Conservation (phyloP, 2,888 invertebrate genomes). For the Halictus quadricinctus region DNA sequence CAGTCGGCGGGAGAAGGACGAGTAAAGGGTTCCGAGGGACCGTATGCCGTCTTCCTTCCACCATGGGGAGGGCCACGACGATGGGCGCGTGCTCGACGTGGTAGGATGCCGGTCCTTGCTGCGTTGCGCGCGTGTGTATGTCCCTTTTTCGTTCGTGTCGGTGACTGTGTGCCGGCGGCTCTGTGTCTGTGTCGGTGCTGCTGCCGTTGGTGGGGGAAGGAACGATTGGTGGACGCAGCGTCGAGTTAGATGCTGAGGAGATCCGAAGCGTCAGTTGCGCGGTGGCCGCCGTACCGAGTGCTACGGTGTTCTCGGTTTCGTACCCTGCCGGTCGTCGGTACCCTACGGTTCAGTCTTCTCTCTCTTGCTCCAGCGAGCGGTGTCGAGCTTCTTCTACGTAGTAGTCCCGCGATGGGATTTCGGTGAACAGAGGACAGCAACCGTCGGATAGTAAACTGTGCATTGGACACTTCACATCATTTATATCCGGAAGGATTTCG, state of each 20-base stretch:
- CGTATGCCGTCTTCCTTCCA: constrained; percentile 51
- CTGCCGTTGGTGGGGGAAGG: constrained; percentile 72
- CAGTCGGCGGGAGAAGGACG: constrained; percentile 21
- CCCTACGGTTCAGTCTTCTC: not conserved
- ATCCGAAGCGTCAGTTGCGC: constrained; percentile 80
- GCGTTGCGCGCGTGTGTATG: not conserved
- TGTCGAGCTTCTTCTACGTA: not conserved
- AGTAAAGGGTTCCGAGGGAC: constrained; percentile 21
- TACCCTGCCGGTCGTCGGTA: not conserved
- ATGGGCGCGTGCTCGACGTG: constrained; percentile 65
- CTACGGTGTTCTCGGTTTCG: constrained; percentile 56
- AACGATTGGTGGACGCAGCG: constrained; percentile 79
- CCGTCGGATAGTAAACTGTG: constrained; percentile 21
- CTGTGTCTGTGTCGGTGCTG: constrained; percentile 55
- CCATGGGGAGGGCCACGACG: constrained; percentile 29
- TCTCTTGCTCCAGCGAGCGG: not conserved
- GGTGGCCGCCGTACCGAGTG: constrained; percentile 77
- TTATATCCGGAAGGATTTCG: not conserved
- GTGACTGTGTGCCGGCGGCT: not conserved
- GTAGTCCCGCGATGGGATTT: constrained; percentile 17
- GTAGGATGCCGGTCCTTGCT: constrained; percentile 51
- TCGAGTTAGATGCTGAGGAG: constrained; percentile 78
- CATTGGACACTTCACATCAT: constrained; percentile 37
- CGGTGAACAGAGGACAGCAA: constrained; percentile 6
- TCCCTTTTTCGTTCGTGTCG: constrained; percentile 6